phyloP scores from a whole-genome alignment of 2,113 vertebrate genomes.

The Lophotis ruficrista region DNA sequence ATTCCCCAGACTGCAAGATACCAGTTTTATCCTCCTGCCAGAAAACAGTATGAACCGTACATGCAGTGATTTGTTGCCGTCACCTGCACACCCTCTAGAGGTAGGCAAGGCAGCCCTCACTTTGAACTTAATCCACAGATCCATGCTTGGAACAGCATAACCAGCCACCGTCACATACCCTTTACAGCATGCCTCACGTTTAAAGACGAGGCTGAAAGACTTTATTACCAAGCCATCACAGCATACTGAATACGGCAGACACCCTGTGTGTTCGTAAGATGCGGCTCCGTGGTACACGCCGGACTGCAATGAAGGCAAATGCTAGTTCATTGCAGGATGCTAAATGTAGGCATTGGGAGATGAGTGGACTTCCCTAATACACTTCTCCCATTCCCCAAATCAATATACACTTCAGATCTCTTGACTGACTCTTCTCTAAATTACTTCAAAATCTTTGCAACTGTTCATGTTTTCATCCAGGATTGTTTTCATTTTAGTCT shows the following conservation, averaged over 20 bases:
- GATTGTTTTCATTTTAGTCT: neutral
- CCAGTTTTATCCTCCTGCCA: neutral
- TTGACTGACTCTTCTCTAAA: neutral
- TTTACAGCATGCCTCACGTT: neutral
- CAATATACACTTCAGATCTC: neutral
- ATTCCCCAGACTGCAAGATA: neutral
- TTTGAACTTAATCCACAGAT: neutral
- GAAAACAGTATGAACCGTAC: neutral
- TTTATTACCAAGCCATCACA: neutral
- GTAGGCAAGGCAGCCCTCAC: constrained; percentile 29
- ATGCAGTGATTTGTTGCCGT: neutral
- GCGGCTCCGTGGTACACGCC: accelerated
- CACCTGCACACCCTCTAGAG: constrained; percentile 63
- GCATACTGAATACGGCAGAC: neutral
- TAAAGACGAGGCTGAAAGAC: neutral
- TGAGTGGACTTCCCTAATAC: neutral
- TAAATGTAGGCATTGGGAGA: neutral
- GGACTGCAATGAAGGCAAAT: neutral
- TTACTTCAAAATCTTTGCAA: neutral
- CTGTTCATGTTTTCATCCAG: neutral
- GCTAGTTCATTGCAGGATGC: neutral
- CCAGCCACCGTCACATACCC: neutral
- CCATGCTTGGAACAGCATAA: neutral
- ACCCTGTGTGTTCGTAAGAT: accelerated
- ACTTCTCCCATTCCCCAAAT: neutral